Evolutionary conservation across 2,888 invertebrate genomes (phyloP).

Genomic region (Thymelicus lineola): DNA sequence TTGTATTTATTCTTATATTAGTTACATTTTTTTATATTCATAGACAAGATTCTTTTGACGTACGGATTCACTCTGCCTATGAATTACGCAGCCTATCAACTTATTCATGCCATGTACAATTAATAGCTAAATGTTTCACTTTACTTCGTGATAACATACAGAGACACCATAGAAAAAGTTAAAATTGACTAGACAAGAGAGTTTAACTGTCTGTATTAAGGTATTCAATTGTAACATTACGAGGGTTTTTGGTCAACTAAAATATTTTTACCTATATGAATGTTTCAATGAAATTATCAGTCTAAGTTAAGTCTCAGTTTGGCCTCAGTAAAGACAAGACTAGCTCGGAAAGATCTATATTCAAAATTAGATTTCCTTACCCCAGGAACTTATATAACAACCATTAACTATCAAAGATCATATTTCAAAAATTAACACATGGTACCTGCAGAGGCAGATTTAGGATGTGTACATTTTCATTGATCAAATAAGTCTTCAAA

Average conservation of each 20-base stretch:
- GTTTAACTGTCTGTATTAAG: neutral
- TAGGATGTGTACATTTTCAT: neutral
- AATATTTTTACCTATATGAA: too few relatives aligned
- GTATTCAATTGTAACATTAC: neutral
- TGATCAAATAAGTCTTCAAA: neutral
- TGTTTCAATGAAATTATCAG: too few relatives aligned
- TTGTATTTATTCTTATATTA: too few relatives aligned
- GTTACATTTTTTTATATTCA: too few relatives aligned
- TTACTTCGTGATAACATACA: neutral
- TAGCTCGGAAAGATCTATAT: slow-evolving; percentile 20
- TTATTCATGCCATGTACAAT: neutral
- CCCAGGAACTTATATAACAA: neutral
- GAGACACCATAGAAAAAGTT: too few relatives aligned
- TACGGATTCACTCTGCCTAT: neutral
- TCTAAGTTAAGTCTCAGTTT: neutral
- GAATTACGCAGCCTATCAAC: neutral
- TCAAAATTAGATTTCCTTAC: slow-evolving; percentile 8
- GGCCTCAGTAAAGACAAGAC: slow-evolving; percentile 22
- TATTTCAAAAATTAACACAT: neutral
- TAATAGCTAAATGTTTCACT: too few relatives aligned
- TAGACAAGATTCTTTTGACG: too few relatives aligned
- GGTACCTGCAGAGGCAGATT: neutral
- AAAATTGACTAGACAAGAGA: neutral
- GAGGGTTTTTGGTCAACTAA: too few relatives aligned
- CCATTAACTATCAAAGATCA: neutral